phyloP scores from a whole-genome alignment of 2,888 invertebrate genomes.

The Clunio marinus region DNA sequence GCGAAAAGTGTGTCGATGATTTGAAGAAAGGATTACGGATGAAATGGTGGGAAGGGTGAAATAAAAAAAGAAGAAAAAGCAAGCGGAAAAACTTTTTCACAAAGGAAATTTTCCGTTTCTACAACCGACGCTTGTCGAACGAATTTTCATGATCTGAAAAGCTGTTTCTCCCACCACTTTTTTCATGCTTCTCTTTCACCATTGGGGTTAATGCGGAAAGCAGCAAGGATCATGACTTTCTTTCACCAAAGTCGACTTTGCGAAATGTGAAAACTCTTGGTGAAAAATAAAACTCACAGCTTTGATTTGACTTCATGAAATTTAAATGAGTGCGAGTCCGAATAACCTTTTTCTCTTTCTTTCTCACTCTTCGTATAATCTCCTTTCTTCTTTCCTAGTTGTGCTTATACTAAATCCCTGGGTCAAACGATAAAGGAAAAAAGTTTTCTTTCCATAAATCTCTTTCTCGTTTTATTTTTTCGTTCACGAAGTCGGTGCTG shows the following conservation, averaged over 20 bases:
- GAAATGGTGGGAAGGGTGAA: no score
- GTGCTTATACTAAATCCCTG: neutral
- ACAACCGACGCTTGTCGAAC: neutral
- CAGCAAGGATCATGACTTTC: neutral
- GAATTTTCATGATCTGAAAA: no score
- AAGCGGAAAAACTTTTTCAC: neutral
- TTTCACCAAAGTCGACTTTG: neutral
- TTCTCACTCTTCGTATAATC: neutral
- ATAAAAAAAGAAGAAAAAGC: neutral
- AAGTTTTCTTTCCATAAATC: conserved; percentile 30
- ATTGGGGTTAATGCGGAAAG: neutral
- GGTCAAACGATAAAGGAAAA: conserved; percentile 22
- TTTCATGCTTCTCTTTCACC: neutral
- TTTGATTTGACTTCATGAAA: conserved; percentile 32
- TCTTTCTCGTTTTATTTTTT: neutral
- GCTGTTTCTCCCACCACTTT: neutral
- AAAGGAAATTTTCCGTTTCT: neutral
- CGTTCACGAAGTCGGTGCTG: neutral
- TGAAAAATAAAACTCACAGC: conserved; percentile 7
- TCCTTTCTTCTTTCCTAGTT: neutral
- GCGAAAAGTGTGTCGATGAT: conserved; percentile 37
- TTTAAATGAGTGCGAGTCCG: conserved; percentile 20
- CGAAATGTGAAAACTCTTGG: neutral
- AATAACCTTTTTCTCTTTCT: neutral
- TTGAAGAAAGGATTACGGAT: conserved; percentile 34